These are phyloP conservation scores for Leucophenga montana DNA, from an alignment of 2,888 invertebrate species.

Conservation along the genomic window DNA sequence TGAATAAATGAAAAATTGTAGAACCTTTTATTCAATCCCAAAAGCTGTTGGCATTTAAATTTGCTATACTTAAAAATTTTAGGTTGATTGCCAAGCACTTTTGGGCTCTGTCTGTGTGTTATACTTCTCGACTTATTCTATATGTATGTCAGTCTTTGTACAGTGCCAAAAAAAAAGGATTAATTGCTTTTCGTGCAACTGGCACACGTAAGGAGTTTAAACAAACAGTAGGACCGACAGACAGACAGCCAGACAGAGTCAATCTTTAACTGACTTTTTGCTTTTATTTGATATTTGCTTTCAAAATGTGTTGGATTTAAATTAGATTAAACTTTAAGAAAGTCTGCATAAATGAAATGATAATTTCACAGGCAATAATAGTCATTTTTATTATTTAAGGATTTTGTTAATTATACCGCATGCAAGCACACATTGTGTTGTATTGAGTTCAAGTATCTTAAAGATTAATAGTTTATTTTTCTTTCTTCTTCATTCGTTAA, in stretches of 20 bases:
- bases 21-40: too few relatives aligned
- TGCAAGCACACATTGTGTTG: too few relatives aligned
- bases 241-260: not conserved
- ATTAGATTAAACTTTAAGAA: not conserved
- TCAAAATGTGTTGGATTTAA: not conserved
- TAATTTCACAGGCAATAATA: too few relatives aligned
- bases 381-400: too few relatives aligned
- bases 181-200: conserved; percentile 46
- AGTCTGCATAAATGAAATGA: too few relatives aligned
- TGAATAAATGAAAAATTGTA: too few relatives aligned
- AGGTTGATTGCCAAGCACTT: conserved; percentile 13
- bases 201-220: conserved; percentile 21
- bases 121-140: too few relatives aligned
- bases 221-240: not conserved
- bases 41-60: not conserved
- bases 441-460: too few relatives aligned
- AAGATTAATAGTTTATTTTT: too few relatives aligned
- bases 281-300: conserved; percentile 13
- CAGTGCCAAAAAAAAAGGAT: conserved; percentile 34
- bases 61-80: not conserved
- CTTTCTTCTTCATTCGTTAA: too few relatives aligned
- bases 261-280: not conserved
- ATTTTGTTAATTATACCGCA: too few relatives aligned
- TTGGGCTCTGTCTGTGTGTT: not conserved
- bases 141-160: too few relatives aligned